Conservation (phyloP, 2,113 vertebrate species). For the Eubucco bourcierii region DNA sequence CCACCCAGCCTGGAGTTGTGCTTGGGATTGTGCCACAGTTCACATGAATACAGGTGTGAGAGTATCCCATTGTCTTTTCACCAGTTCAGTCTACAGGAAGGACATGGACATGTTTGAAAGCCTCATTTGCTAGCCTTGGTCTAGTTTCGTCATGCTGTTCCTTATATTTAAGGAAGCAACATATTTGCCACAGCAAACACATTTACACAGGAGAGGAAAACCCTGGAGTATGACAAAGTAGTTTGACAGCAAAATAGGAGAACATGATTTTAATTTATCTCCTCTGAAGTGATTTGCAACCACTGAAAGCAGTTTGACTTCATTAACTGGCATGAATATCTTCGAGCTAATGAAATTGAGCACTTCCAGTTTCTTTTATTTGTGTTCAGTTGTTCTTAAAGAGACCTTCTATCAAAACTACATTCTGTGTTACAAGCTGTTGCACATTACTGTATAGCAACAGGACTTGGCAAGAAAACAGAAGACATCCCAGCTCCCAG, state of each 20-base stretch:
- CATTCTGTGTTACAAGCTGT: not conserved
- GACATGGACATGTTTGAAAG: not conserved
- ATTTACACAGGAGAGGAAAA: not conserved
- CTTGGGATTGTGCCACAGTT: no score
- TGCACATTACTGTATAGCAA: not conserved
- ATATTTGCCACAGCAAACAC: not conserved
- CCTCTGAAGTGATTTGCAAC: not conserved
- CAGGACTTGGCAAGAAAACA: constrained; percentile 44
- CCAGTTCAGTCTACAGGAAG: not conserved
- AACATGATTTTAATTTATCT: not conserved
- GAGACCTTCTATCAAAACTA: not conserved
- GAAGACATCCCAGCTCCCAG: constrained; percentile 17
- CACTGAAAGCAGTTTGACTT: not conserved
- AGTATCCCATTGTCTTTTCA: not conserved
- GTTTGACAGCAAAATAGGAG: not conserved
- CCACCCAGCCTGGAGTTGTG: no score
- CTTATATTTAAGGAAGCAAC: not conserved
- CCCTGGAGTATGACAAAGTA: not conserved
- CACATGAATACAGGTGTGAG: not conserved
- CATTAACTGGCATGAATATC: not conserved
- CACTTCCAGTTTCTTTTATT: not conserved
- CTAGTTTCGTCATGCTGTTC: not conserved
- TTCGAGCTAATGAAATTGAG: not conserved
- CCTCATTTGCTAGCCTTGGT: not conserved
- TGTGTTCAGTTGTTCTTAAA: not conserved